These are phyloP conservation scores for Drosophila busckii DNA, from an alignment of 1,140 invertebrate species.

Conservation along the genomic window DNA sequence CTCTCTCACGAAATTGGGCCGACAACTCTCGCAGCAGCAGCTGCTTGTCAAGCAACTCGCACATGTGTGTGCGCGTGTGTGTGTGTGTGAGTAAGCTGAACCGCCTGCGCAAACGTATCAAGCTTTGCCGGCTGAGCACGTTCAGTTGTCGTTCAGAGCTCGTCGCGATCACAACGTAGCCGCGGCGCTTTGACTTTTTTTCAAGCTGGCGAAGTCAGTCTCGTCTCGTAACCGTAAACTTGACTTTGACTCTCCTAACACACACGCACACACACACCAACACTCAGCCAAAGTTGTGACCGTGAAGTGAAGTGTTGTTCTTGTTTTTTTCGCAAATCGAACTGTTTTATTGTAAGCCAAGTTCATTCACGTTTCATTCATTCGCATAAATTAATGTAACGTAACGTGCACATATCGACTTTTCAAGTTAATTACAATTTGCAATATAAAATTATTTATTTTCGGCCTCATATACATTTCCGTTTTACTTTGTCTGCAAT, in stretches of 20 bases:
- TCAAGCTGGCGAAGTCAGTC: no score
- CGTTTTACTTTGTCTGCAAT: constrained; percentile 50
- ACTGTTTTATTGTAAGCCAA: constrained; percentile 37
- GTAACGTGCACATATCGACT: constrained; percentile 44
- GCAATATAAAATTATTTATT: constrained; percentile 39
- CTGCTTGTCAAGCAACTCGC: constrained; percentile 39
- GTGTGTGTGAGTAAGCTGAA: neutral
- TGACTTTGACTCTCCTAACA: constrained; percentile 41
- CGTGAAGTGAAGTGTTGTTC: constrained; percentile 42
- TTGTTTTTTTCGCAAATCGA: constrained; percentile 28
- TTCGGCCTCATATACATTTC: constrained; percentile 48
- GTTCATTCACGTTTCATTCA: constrained; percentile 68
- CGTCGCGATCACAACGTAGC: constrained; percentile 51
- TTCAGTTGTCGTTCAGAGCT: constrained; percentile 54
- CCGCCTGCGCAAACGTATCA: constrained; percentile 36
- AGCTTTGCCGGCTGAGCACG: constrained; percentile 28
- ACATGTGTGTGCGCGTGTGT: neutral
- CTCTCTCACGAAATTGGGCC: constrained; percentile 4
- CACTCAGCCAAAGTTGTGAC: constrained; percentile 23
- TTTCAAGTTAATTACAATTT: constrained; percentile 61
- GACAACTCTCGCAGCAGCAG: constrained; percentile 7
- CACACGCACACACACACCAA: constrained; percentile 4
- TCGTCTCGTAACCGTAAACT: constrained; percentile 27
- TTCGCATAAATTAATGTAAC: constrained; percentile 51
- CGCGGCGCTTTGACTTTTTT: neutral